Conservation (phyloP, 2,797 vertebrate genomes). For the Anableps anableps region DNA sequence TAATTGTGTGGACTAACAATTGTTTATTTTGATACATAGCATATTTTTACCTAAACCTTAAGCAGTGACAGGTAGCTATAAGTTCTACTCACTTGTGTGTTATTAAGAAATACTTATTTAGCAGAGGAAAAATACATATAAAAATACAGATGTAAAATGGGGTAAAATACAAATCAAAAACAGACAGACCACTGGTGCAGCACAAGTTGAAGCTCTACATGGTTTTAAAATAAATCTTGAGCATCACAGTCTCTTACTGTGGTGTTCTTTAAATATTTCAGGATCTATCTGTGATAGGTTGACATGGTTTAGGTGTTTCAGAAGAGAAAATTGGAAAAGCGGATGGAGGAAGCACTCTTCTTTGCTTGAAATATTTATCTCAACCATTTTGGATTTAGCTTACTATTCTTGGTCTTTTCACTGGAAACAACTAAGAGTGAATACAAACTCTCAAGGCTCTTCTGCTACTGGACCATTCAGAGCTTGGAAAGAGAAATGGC, state of each 20-base stretch:
- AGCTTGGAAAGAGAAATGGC: conserved; percentile 3
- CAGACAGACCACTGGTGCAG: conserved; percentile 5
- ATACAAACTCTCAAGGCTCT: conserved; percentile 22
- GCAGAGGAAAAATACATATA: not conserved
- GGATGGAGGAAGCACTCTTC: conserved; percentile 58
- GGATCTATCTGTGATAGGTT: conserved; percentile 51
- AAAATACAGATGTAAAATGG: not conserved
- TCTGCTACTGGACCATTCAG: not conserved
- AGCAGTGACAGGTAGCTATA: not conserved
- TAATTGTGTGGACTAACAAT: not conserved
- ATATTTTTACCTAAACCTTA: not conserved
- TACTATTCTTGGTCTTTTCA: conserved; percentile 15
- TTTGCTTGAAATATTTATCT: conserved; percentile 73
- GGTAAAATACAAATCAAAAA: not conserved
- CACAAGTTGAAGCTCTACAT: conserved; percentile 42
- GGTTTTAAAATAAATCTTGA: conserved; percentile 64
- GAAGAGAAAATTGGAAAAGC: conserved; percentile 41
- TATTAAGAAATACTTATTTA: not conserved
- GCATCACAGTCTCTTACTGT: conserved; percentile 21
- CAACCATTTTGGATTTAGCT: conserved; percentile 38
- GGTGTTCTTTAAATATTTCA: conserved; percentile 72
- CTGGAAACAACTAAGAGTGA: conserved; percentile 7
- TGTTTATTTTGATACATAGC: not conserved
- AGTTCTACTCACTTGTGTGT: not conserved
- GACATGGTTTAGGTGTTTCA: conserved; percentile 63